These are phyloP conservation scores for Malacosoma neustria DNA, from an alignment of 2,888 invertebrate genomes.

Conservation along the genomic window DNA sequence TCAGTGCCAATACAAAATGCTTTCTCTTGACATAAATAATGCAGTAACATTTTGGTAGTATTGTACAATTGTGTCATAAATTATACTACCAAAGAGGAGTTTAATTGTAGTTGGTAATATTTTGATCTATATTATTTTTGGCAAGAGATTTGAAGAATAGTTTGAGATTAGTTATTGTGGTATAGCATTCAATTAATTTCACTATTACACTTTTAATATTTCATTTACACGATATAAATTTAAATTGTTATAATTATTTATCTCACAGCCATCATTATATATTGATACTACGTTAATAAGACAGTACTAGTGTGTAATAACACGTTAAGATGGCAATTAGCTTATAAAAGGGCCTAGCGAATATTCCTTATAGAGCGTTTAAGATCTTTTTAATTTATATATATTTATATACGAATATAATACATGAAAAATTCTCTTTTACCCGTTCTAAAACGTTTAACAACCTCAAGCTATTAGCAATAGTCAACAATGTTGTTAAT, in stretches of 20 bases:
- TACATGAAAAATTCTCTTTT: conserved; percentile 70
- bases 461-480: conserved; percentile 75
- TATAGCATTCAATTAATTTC: conserved; percentile 35
- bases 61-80: background rate
- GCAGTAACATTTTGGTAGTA: background rate
- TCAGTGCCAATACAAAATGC: background rate
- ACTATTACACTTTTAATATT: conserved; percentile 42
- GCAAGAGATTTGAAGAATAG: conserved; percentile 16
- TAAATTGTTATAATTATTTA: conserved; percentile 71
- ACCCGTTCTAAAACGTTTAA: conserved; percentile 72
- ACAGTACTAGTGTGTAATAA: conserved; percentile 67
- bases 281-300: conserved; percentile 72
- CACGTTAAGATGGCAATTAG: conserved; percentile 65
- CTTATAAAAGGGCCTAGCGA: conserved; percentile 71
- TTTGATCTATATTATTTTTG: conserved; percentile 18
- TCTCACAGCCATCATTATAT: conserved; percentile 76
- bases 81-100: no score
- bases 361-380: conserved; percentile 57
- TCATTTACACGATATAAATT: conserved; percentile 70
- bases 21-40: background rate
- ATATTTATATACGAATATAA: conserved; percentile 18
- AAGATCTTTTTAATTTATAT: conserved; percentile 26
- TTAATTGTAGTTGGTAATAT: no score
- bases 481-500: conserved; percentile 74
- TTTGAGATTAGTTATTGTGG: conserved; percentile 38